phyloP scores from a whole-genome alignment of 1,140 invertebrate genomes.

The Hesperophylax magnus region DNA sequence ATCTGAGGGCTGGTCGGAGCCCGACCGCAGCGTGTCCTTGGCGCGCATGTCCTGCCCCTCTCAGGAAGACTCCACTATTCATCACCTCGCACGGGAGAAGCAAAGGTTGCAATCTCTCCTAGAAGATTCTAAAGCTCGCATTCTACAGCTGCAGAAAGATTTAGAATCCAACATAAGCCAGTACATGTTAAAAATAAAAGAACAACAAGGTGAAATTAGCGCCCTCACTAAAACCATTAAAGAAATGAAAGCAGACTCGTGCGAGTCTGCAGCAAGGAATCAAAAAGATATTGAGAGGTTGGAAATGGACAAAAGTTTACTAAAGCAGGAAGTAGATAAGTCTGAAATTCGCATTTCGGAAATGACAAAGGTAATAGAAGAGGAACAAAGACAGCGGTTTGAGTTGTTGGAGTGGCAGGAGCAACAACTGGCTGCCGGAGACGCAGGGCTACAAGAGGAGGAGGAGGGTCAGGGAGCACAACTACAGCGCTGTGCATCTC shows the following conservation, averaged over 20 bases:
- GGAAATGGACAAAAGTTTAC: constrained; percentile 18
- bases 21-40: constrained; percentile 83
- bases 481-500: constrained; percentile 62
- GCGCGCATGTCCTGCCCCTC: constrained; percentile 76
- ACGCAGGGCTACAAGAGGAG: constrained; percentile 1
- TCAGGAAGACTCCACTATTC: neutral
- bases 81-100: constrained; percentile 30
- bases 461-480: constrained; percentile 33
- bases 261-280: constrained; percentile 4
- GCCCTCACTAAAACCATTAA: constrained; percentile 19
- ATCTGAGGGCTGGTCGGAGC: constrained; percentile 88
- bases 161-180: constrained; percentile 30
- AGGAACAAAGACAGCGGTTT: constrained; percentile 31
- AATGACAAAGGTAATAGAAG: neutral
- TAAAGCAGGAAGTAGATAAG: constrained; percentile 30
- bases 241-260: constrained; percentile 14
- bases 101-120: neutral
- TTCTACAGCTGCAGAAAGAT: constrained; percentile 24
- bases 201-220: constrained; percentile 48
- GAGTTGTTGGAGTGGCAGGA: neutral
- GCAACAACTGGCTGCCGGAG: neutral
- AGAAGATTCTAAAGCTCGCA: neutral
- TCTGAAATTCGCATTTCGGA: neutral
- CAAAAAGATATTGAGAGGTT: constrained; percentile 15
- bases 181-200: constrained; percentile 29